Evolutionary conservation across 2,113 vertebrate species (phyloP).

Genomic region (Cyanoliseus patagonus): DNA sequence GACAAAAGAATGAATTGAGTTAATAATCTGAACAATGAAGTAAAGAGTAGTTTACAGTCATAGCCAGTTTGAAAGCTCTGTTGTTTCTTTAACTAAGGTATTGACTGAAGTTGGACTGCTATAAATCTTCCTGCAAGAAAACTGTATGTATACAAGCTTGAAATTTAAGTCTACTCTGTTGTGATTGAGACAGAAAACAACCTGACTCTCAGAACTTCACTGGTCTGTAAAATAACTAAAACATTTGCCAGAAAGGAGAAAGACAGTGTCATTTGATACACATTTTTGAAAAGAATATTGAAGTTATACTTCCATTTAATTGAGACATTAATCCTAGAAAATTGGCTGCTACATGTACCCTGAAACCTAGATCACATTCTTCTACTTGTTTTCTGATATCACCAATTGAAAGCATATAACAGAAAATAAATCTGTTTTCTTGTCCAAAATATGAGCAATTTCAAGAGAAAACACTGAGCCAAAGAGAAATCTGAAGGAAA

Average conservation of each 20-base stretch:
- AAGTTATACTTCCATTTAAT: conserved; percentile 49
- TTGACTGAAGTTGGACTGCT: not conserved
- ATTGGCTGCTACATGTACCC: conserved; percentile 32
- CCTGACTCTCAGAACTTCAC: not conserved
- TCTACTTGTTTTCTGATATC: conserved; percentile 24
- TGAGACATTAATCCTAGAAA: conserved; percentile 63
- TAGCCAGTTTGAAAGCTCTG: not conserved
- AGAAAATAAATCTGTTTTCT: conserved; percentile 43
- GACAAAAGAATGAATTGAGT: not conserved
- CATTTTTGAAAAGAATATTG: conserved; percentile 39
- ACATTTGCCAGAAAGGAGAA: conserved; percentile 3
- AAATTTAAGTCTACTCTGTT: not conserved
- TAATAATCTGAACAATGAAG: conserved; percentile 3
- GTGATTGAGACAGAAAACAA: not conserved
- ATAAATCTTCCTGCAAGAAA: conserved; percentile 20
- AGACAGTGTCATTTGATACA: conserved; percentile 32
- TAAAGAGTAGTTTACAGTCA: not conserved
- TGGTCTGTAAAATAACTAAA: conserved; percentile 45
- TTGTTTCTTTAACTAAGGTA: conserved; percentile 18
- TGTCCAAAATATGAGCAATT: conserved; percentile 29
- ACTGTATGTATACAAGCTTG: not conserved
- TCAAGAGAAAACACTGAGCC: not conserved
- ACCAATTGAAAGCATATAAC: not conserved
- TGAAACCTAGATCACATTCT: conserved; percentile 37
- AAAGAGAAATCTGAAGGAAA: not conserved